Percentiles rank a stretch among this genome's conserved stretches.
Conservation (phyloP, 2,113 vertebrate species). For the Sturnira hondurensis region DNA sequence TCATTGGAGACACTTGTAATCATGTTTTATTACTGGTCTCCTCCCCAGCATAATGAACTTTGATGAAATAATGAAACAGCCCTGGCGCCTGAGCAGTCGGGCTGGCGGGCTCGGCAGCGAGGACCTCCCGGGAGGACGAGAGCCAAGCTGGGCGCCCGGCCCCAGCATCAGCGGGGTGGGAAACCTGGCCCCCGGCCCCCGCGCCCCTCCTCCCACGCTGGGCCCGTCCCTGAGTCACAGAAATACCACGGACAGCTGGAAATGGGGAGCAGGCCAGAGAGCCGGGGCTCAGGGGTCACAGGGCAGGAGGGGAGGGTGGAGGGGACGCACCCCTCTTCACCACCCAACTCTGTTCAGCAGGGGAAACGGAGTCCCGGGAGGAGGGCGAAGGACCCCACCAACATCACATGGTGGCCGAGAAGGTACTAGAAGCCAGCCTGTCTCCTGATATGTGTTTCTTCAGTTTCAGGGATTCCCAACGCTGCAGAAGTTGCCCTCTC, state of each 20-base stretch:
- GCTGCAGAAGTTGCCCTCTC: neutral
- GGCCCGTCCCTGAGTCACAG: slow-evolving; percentile 51
- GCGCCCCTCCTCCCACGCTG: slow-evolving; percentile 31
- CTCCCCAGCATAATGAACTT: slow-evolving; percentile 83
- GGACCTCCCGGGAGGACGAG: slow-evolving; percentile 83
- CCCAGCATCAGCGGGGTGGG: slow-evolving; percentile 66
- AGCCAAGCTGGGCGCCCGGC: slow-evolving; percentile 54
- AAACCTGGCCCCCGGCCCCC: slow-evolving; percentile 69
- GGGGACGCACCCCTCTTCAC: neutral
- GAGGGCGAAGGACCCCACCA: neutral
- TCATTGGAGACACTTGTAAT: slow-evolving; percentile 82
- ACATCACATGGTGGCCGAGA: neutral
- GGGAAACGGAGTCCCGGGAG: neutral
- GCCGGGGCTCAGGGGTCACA: neutral
- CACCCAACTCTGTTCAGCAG: neutral
- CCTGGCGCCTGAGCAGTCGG: slow-evolving; percentile 81
- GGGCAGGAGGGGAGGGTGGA: neutral
- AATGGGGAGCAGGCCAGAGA: neutral
- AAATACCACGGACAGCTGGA: neutral
- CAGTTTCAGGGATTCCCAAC: neutral
- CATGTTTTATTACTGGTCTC: slow-evolving; percentile 81
- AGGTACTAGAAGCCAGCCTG: neutral
- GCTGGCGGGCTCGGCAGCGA: slow-evolving; percentile 74
- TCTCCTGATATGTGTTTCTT: neutral
- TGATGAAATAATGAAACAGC: slow-evolving; percentile 84